Evolutionary conservation across 2,888 invertebrate species (phyloP).

Genomic region (Yponomeuta malinellus): DNA sequence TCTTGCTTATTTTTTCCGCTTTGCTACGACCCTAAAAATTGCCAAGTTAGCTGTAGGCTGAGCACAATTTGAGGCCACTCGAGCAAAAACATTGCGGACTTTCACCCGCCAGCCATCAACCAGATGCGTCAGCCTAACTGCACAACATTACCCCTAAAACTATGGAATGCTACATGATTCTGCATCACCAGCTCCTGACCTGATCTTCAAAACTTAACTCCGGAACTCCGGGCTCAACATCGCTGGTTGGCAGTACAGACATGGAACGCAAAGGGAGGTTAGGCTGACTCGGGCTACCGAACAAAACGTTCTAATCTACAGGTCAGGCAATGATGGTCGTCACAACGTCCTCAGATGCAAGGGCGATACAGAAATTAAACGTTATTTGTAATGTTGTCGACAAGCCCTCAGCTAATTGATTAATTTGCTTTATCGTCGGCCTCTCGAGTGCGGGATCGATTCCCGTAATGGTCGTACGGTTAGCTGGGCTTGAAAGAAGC

Average conservation of each 20-base stretch:
- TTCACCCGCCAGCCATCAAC: slow-evolving; percentile 36
- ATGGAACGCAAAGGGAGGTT: neutral
- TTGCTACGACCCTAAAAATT: too few relatives aligned
- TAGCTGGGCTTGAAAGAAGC: slow-evolving; percentile 53
- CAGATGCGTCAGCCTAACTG: slow-evolving; percentile 70
- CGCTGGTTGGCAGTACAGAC: neutral
- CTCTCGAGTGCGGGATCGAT: slow-evolving; percentile 63
- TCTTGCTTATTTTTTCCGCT: too few relatives aligned
- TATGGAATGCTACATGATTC: neutral
- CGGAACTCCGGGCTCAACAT: neutral
- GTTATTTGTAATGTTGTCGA: slow-evolving; percentile 71
- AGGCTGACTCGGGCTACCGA: neutral
- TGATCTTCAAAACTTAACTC: neutral
- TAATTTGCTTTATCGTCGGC: slow-evolving; percentile 74
- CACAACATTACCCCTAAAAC: slow-evolving; percentile 43
- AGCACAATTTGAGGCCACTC: neutral
- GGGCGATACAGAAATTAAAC: slow-evolving; percentile 67
- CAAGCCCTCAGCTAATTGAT: slow-evolving; percentile 74
- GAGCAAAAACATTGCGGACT: slow-evolving; percentile 1
- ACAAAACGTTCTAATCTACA: neutral
- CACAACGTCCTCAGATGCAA: neutral
- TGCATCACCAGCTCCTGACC: neutral
- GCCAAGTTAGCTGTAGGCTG: neutral
- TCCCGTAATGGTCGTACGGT: slow-evolving; percentile 63
- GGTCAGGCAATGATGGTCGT: neutral